A percentile compares a stretch with the other conserved stretches of the same genome.
phyloP scores from a whole-genome alignment of 2,888 invertebrate genomes.

The Ametastegia equiseti region DNA sequence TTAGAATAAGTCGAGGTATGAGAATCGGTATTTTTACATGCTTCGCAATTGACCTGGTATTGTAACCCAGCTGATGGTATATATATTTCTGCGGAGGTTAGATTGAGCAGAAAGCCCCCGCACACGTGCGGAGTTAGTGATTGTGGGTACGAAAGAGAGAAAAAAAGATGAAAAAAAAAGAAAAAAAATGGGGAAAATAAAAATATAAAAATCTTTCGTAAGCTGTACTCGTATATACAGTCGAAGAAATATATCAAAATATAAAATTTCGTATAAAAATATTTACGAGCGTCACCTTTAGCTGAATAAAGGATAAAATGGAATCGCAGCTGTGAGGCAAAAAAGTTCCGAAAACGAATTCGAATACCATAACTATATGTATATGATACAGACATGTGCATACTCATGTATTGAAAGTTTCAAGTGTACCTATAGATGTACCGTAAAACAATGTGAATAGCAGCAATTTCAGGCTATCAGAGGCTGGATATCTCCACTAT shows the following conservation, averaged over 20 bases:
- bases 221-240: background rate
- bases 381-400: background rate
- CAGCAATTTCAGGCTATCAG: no score
- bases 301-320: slow-evolving; percentile 18
- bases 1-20: background rate
- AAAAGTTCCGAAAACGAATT: background rate
- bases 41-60: background rate
- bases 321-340: slow-evolving; percentile 3
- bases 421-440: no score
- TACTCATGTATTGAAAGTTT: background rate
- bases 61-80: background rate
- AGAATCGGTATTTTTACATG: background rate
- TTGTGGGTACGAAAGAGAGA: background rate
- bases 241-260: slow-evolving; percentile 7
- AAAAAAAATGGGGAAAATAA: background rate
- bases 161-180: background rate
- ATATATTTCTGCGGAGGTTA: background rate
- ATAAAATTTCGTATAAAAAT: slow-evolving; percentile 18
- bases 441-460: no score
- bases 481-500: no score
- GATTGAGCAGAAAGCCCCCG: background rate
- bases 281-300: slow-evolving; percentile 9
- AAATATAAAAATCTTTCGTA: background rate
- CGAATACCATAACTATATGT: background rate
- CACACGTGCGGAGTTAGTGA: background rate